Evolutionary conservation across 2,797 vertebrate genomes (phyloP).

Genomic region (Euphonia xanthogaster): DNA sequence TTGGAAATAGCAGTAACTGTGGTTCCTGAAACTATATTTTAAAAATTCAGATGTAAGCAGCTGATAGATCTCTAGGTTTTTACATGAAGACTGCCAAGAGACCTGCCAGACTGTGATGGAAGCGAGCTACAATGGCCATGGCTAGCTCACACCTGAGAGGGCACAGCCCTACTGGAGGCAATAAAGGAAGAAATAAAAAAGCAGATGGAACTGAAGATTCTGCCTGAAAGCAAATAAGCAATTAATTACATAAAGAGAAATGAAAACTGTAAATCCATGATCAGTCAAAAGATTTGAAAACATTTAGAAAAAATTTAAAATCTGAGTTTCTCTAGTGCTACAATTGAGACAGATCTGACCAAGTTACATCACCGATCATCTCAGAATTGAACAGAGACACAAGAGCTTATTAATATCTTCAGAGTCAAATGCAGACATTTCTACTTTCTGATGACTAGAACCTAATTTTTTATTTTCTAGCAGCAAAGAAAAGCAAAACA

Average conservation of each 20-base stretch:
- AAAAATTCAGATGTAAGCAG: neutral
- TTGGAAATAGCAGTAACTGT: neutral
- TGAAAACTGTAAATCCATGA: neutral
- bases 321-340: neutral
- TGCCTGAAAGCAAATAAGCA: neutral
- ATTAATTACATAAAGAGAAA: neutral
- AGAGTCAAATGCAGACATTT: neutral
- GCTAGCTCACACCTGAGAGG: neutral
- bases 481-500: neutral
- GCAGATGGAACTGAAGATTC: neutral
- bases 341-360: neutral
- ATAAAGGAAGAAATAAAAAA: neutral
- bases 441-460: neutral
- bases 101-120: neutral
- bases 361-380: neutral
- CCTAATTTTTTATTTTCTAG: neutral
- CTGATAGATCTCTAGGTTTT: neutral
- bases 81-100: neutral
- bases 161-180: neutral
- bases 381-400: neutral
- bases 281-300: neutral
- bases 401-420: neutral
- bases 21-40: neutral
- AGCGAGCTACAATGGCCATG: neutral
- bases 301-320: accelerated